Evolutionary conservation across 2,113 vertebrate genomes (phyloP), one percentile per base, ranked within the genome.

Genomic region (Mustelus asterias): DNA sequence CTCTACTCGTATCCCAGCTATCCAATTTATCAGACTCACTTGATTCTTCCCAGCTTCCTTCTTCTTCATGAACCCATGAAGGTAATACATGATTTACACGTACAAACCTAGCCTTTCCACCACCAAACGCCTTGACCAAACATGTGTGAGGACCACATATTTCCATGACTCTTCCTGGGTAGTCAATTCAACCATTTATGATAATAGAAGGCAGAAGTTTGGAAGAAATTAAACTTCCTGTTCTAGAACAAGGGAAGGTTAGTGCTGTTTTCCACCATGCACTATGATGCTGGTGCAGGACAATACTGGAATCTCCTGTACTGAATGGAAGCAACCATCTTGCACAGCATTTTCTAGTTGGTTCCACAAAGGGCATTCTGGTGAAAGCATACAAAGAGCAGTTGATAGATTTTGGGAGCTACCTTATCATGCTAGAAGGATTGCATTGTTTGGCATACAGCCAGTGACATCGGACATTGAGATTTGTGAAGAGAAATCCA

Each of bases 401-500:
- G 33, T 97, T 65, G 97, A 97, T 90, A 94, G 96, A 0, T 99
- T 99, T 96, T 97, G 98, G 95, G 96, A 97, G 96, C 97, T 99
- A 58, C 98, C 99, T 0, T 98, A 98, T 3, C 97, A 98, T 97
- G 98, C 98, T 7, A 98, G 96, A 96, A 98, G 97, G 95, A 99
- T 99, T 96, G 97, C 97, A 29, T 96, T 99, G 41, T 97, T 98
- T 33, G 96, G 98, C 96, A 97, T 98, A 94, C 97, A 97, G 89
- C 99, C 99, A 11, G 96, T 98, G 96, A 99, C 98, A 0, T 96
- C 99, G 33, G 96, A 58, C 33, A 96, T 99, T 2, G 96, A 98
- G 96, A 94, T 98, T 1, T 96, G 33, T 18, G 97, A 97, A 95
- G 96, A 98, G 95, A 98, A 96, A 48, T 97, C 98, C 7, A 96